These are phyloP conservation scores for Neopelma chrysocephalum DNA, from an alignment of 2,797 vertebrate species.

Conservation along the genomic window DNA sequence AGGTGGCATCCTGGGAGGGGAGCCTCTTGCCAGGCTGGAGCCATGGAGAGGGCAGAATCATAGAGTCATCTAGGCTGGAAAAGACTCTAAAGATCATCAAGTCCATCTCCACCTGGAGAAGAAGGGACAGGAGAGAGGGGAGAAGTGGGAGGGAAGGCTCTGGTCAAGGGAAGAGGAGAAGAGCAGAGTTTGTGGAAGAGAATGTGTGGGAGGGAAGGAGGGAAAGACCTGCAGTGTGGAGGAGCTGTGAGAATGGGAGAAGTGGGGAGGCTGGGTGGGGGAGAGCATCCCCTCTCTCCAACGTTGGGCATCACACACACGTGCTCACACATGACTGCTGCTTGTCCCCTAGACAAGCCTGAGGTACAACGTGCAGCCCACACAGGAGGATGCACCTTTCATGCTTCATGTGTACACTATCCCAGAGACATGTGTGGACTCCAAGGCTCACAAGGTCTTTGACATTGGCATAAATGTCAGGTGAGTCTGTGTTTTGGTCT, in stretches of 20 bases:
- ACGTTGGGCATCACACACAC: accelerated
- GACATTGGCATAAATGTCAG: conserved; percentile 51
- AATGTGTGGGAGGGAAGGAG: too few species aligned
- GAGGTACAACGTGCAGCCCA: conserved; percentile 56
- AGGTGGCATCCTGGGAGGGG: background rate
- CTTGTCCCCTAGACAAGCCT: conserved; percentile 40
- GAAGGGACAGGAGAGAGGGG: background rate
- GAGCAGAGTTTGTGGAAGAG: background rate
- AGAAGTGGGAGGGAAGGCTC: background rate
- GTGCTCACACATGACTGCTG: background rate
- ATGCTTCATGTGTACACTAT: background rate
- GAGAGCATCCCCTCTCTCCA: background rate
- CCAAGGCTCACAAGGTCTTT: conserved; percentile 36
- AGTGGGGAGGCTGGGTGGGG: background rate
- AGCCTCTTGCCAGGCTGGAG: background rate
- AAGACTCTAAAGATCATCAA: background rate
- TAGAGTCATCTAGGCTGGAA: background rate
- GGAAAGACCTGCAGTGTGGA: background rate
- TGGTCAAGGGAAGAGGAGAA: background rate
- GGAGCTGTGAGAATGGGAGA: background rate
- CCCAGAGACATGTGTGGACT: background rate
- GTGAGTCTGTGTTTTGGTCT: background rate
- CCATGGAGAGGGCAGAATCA: background rate
- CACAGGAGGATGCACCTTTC: background rate
- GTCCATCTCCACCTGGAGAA: background rate